phyloP scores from a whole-genome alignment of 2,797 vertebrate species.

The Trichosurus vulpecula region DNA sequence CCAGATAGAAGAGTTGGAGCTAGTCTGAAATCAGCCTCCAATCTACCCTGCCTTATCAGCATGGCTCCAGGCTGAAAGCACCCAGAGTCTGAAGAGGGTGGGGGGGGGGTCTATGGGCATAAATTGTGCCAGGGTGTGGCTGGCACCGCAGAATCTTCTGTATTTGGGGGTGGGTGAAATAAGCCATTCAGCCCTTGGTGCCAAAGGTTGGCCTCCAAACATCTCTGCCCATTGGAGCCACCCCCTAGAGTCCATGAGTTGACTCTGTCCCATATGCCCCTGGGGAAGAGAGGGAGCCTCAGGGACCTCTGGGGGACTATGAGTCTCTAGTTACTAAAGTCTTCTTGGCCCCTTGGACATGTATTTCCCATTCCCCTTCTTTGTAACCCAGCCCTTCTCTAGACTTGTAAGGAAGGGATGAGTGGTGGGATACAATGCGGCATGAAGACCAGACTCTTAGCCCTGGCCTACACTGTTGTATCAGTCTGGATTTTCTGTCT shows the following conservation, averaged over 20 bases:
- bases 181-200: neutral
- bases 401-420: neutral
- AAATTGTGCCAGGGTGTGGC: neutral
- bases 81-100: slow-evolving; percentile 4
- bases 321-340: neutral
- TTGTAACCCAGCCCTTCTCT: neutral
- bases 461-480: neutral
- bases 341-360: neutral
- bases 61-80: neutral
- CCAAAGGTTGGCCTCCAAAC: neutral
- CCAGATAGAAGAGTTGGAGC: neutral
- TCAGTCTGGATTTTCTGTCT: neutral
- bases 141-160: neutral
- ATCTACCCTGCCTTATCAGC: neutral
- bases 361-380: neutral
- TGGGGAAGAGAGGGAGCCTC: neutral
- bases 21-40: neutral
- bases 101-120: neutral
- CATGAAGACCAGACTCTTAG: neutral
- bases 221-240: neutral
- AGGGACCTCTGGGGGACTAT: neutral
- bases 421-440: neutral
- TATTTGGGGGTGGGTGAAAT: neutral
- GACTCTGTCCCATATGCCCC: neutral
- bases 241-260: neutral